A percentile compares a stretch with the other conserved stretches of the same genome.
Evolutionary conservation across 2,888 invertebrate species (phyloP).

Genomic region (Epiblema foenella): DNA sequence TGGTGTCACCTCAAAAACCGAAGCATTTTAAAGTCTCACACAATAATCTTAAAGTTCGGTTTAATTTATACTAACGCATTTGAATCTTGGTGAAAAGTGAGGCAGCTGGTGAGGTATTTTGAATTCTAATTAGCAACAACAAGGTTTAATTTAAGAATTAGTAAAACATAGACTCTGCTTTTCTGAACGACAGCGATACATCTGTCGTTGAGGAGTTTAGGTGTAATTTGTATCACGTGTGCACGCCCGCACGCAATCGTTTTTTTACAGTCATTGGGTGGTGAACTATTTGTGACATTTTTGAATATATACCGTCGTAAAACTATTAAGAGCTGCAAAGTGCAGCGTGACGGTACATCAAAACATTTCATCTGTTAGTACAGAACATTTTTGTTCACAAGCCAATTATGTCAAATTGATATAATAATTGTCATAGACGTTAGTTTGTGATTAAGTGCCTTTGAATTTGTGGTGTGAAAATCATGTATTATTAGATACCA

Average conservation of each 20-base stretch:
- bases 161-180: conserved; percentile 46
- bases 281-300: conserved; percentile 73
- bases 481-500: too few relatives aligned
- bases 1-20: background rate
- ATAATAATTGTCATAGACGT: conserved; percentile 1
- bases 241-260: conserved; percentile 71
- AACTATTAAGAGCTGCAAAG: conserved; percentile 67
- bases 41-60: background rate
- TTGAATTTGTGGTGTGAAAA: too few relatives aligned
- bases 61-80: background rate
- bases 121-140: conserved; percentile 4
- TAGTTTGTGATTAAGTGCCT: conserved; percentile 2
- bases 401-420: conserved; percentile 8
- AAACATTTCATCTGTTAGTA: conserved; percentile 23
- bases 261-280: conserved; percentile 73
- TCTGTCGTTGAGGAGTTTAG: conserved; percentile 81
- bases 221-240: conserved; percentile 73
- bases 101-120: conserved; percentile 12
- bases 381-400: conserved; percentile 10
- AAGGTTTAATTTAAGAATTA: conserved; percentile 20
- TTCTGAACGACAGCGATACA: conserved; percentile 66
- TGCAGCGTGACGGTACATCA: conserved; percentile 11
- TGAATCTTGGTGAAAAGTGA: background rate
- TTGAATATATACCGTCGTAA: conserved; percentile 69
- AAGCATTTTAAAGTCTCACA: background rate